Evolutionary conservation across 1,140 invertebrate genomes (phyloP).

Genomic region (Bombus difficillimus): DNA sequence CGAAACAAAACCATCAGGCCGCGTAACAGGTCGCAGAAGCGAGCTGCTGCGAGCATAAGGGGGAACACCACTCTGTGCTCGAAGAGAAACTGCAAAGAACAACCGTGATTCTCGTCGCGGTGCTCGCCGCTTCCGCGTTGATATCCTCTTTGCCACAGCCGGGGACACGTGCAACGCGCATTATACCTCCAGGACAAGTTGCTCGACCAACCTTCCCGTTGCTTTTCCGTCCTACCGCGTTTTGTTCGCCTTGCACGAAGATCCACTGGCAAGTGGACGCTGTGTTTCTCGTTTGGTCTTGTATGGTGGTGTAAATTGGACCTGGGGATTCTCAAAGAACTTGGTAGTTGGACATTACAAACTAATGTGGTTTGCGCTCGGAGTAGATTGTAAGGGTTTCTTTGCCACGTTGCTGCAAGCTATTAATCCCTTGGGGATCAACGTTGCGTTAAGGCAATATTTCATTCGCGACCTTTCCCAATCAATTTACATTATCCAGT

Average conservation of each 20-base stretch:
- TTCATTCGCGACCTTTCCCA: too few relatives aligned
- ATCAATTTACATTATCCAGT: too few relatives aligned
- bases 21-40: conserved; percentile 58
- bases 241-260: conserved; percentile 18
- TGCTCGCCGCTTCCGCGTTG: conserved; percentile 66
- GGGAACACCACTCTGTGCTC: not conserved
- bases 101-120: conserved; percentile 65
- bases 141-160: conserved; percentile 56
- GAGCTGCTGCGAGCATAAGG: conserved; percentile 27
- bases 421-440: not conserved
- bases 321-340: not conserved
- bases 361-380: too few relatives aligned
- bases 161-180: conserved; percentile 53
- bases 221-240: conserved; percentile 13
- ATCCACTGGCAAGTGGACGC: not conserved
- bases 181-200: conserved; percentile 56
- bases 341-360: not conserved
- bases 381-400: not conserved
- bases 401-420: not conserved
- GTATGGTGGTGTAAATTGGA: not conserved
- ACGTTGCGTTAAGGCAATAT: too few relatives aligned
- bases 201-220: conserved; percentile 54
- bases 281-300: not conserved
- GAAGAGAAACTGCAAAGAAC: conserved; percentile 59
- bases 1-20: conserved; percentile 62